These are phyloP conservation scores for Drosophila baimaii DNA, from an alignment of 1,140 invertebrate species.

Conservation along the genomic window DNA sequence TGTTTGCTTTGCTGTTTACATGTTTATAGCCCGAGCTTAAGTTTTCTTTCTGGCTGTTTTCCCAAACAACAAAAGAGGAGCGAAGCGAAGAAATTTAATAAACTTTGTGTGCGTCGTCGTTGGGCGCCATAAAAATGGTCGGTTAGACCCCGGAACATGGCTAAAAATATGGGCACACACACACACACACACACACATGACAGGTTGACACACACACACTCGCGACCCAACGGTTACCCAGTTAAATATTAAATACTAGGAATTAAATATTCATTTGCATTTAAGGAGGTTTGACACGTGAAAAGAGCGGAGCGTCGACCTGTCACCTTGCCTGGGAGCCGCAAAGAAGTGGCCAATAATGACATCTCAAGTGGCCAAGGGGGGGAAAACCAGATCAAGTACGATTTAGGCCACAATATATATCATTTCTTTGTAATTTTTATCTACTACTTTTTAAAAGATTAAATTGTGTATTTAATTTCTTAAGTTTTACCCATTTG, in stretches of 20 bases:
- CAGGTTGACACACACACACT: constrained; percentile 7
- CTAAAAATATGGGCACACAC: constrained; percentile 24
- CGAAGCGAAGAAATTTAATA: constrained; percentile 52
- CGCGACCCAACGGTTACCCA: constrained; percentile 9
- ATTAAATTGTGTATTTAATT: too few relatives aligned
- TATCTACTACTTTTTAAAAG: too few relatives aligned
- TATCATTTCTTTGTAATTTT: too few relatives aligned
- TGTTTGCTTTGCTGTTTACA: constrained; percentile 52
- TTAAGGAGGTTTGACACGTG: neutral
- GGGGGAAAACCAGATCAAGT: too few relatives aligned
- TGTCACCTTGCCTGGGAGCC: constrained; percentile 4
- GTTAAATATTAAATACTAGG: constrained; percentile 5
- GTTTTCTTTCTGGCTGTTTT: constrained; percentile 33
- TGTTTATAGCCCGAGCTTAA: constrained; percentile 52
- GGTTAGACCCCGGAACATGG: constrained; percentile 29
- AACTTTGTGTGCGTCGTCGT: constrained; percentile 41
- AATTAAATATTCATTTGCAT: constrained; percentile 11
- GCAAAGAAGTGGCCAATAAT: neutral
- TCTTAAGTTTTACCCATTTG: too few relatives aligned
- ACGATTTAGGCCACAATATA: too few relatives aligned
- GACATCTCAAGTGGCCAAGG: neutral
- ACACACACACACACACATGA: constrained; percentile 7
- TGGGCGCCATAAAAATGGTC: constrained; percentile 36
- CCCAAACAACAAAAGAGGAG: constrained; percentile 3
- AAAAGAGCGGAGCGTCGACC: neutral